Percentiles rank a stretch among this genome's conserved stretches.
These are phyloP conservation scores for Hemichromis elongatus DNA, from an alignment of 2,113 vertebrate genomes.

Conservation along the genomic window DNA sequence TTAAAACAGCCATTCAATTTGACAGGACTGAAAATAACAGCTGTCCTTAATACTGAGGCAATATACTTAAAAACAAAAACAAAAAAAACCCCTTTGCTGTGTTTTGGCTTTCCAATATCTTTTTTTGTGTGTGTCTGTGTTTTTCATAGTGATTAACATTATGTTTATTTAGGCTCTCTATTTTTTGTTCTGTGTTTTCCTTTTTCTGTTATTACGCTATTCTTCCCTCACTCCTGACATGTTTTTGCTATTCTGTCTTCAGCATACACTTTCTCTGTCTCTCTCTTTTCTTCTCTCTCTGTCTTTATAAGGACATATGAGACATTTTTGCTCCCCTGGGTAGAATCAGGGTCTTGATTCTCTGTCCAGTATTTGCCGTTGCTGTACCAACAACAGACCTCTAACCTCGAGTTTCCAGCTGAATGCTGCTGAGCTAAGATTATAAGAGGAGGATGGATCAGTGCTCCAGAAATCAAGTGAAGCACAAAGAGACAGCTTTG, in stretches of 20 bases:
- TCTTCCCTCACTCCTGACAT: not conserved
- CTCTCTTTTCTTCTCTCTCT: not conserved
- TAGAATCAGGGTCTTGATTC: conserved; percentile 43
- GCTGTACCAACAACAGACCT: conserved; percentile 48
- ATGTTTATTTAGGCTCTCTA: not conserved
- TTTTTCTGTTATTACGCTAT: not conserved
- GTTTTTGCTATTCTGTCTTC: not conserved
- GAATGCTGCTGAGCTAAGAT: conserved; percentile 29
- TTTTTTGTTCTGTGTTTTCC: not conserved
- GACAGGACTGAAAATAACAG: not conserved
- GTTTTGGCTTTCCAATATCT: not conserved
- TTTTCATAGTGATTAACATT: not conserved
- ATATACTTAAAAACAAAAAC: not conserved
- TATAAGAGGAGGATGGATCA: conserved; percentile 1
- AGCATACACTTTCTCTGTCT: not conserved
- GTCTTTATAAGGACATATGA: conserved; percentile 65
- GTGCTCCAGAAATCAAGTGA: conserved; percentile 16
- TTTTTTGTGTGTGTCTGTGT: not conserved
- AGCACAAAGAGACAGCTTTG: not conserved
- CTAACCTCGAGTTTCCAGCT: conserved; percentile 37
- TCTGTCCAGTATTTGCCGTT: conserved; percentile 32
- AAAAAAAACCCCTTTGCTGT: too few species aligned
- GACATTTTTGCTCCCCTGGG: conserved; percentile 28
- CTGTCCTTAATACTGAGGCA: not conserved
- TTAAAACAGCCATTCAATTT: not conserved